Percentiles rank a stretch among this genome's conserved stretches.
These are phyloP conservation scores for Lagopus leucura DNA, from an alignment of 2,113 vertebrate genomes.

Conservation along the genomic window DNA sequence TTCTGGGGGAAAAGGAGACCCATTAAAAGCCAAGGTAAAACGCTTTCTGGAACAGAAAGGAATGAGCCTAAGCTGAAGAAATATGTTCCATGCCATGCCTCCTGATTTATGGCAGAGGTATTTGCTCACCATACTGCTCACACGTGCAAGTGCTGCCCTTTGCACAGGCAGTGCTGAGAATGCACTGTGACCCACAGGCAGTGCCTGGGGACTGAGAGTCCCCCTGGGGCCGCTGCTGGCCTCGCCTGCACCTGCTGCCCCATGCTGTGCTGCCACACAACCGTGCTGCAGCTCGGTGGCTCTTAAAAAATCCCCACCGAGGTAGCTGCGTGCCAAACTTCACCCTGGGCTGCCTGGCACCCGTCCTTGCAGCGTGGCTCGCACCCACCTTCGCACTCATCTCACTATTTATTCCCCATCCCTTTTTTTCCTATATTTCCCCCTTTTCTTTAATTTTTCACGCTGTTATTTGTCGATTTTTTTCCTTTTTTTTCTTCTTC, in stretches of 20 bases:
- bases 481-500: fast-evolving
- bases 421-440: too few relatives aligned
- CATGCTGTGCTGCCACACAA: background rate
- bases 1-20: background rate
- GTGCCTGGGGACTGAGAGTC: background rate
- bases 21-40: background rate
- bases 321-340: background rate
- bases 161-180: background rate
- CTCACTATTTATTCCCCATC: fast-evolving
- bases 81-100: background rate
- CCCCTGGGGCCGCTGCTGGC: too few relatives aligned
- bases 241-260: background rate
- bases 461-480: too few relatives aligned
- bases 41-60: background rate
- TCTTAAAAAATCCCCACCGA: too few relatives aligned
- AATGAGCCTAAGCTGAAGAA: background rate
- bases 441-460: too few relatives aligned
- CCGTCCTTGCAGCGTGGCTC: background rate
- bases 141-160: fast-evolving
- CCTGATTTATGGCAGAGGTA: background rate
- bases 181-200: fast-evolving
- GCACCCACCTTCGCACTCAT: fast-evolving
- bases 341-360: fast-evolving
- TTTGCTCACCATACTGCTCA: background rate
- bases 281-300: background rate